A percentile compares a stretch with the other conserved stretches of the same genome.
phyloP scores from a whole-genome alignment of 2,113 vertebrate species.

The Eulemur rufifrons region DNA sequence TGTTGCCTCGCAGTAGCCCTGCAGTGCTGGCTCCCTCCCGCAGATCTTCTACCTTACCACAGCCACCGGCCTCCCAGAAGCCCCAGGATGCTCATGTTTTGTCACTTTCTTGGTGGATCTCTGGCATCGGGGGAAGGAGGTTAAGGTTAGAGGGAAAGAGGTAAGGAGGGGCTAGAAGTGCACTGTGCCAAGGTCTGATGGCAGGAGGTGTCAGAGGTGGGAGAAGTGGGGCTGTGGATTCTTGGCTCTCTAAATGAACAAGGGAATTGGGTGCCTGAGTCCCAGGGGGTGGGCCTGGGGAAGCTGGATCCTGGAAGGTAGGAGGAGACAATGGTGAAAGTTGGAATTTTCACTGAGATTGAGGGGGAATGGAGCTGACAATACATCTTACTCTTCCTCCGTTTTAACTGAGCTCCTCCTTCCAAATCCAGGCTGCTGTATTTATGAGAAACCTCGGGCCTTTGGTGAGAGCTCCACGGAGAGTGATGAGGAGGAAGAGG shows the following conservation, averaged over 20 bases:
- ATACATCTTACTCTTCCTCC: background rate
- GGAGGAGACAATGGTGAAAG: background rate
- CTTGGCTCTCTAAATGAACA: background rate
- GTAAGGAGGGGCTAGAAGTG: background rate
- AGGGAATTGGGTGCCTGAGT: background rate
- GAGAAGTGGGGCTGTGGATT: background rate
- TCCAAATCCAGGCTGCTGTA: conserved; percentile 90
- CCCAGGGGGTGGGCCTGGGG: background rate
- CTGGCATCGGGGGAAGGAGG: background rate
- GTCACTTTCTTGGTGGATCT: background rate
- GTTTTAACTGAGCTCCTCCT: conserved; percentile 42
- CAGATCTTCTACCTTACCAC: background rate
- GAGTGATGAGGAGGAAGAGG: conserved; percentile 91
- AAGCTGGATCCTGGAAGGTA: background rate
- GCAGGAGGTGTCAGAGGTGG: background rate
- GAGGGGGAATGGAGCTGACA: background rate
- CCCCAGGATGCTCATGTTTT: background rate
- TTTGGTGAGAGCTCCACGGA: conserved; percentile 95
- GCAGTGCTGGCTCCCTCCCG: background rate
- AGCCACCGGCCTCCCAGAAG: background rate
- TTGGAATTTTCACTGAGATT: background rate
- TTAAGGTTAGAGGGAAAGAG: background rate
- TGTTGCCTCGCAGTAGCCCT: too few relatives aligned
- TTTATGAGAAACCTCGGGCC: conserved; percentile 94
- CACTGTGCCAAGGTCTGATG: background rate